Conservation (phyloP, 2,797 vertebrate species). For the Acipenser transmontanus region DNA sequence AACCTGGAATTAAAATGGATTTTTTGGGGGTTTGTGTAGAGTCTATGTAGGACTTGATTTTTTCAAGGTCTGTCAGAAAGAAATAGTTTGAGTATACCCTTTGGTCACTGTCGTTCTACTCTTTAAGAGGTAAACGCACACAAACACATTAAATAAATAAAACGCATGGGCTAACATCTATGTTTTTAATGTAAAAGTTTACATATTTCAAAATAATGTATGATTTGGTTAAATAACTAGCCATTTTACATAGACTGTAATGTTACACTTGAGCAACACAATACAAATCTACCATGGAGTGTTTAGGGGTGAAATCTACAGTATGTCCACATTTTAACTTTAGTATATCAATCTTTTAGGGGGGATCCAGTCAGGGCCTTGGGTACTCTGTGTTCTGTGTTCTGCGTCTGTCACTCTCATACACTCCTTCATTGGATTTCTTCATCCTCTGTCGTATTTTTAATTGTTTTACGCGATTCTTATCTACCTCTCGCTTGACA, state of each 20-base stretch:
- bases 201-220: not conserved
- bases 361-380: too few species aligned
- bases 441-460: constrained; percentile 77
- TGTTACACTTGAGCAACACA: too few species aligned
- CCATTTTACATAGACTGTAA: too few species aligned
- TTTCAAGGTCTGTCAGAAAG: constrained; percentile 81
- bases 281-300: too few species aligned
- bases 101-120: not conserved
- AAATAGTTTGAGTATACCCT: not conserved
- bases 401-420: constrained; percentile 54
- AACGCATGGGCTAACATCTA: too few species aligned
- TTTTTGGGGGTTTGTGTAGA: too few species aligned
- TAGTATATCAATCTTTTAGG: too few species aligned
- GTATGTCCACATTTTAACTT: too few species aligned
- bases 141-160: not conserved
- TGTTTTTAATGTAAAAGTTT: too few species aligned
- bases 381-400: not conserved
- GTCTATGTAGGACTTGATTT: constrained; percentile 95
- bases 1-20: too few species aligned
- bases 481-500: constrained; percentile 81
- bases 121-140: constrained; percentile 1
- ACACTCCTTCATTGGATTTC: constrained; percentile 68
- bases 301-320: too few species aligned
- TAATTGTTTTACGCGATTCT: constrained; percentile 81
- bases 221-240: too few species aligned